Percentiles rank a stretch among this genome's conserved stretches.
phyloP scores from a whole-genome alignment of 2,113 vertebrate genomes.

The Brachyhypopomus occidentalis region DNA sequence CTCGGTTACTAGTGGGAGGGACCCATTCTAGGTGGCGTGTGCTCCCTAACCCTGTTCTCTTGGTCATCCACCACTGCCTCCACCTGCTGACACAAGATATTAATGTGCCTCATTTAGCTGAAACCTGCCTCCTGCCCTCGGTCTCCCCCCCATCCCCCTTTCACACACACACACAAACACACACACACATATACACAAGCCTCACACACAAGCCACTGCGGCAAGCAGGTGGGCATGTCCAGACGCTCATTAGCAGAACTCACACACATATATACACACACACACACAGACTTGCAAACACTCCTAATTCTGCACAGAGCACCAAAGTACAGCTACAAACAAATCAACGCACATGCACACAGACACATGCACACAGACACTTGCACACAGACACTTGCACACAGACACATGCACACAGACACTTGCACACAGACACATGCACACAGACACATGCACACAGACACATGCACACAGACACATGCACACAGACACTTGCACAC shows the following conservation, averaged over 20 bases:
- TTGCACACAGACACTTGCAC: too few species aligned
- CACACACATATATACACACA: not conserved
- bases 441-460: too few species aligned
- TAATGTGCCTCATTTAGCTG: slow-evolving; percentile 50
- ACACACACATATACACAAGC: slow-evolving; percentile 31
- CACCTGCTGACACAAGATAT: slow-evolving; percentile 53
- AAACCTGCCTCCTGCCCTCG: slow-evolving; percentile 36
- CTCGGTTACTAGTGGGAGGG: slow-evolving; percentile 36
- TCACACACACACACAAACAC: not conserved
- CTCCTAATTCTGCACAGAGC: not conserved
- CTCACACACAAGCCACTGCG: not conserved
- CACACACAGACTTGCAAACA: slow-evolving; percentile 4
- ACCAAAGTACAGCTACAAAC: not conserved
- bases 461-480: too few species aligned
- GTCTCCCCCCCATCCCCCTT: not conserved
- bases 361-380: too few species aligned
- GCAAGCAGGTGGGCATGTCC: slow-evolving; percentile 5
- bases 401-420: too few species aligned
- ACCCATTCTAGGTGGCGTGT: slow-evolving; percentile 6
- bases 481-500: too few species aligned
- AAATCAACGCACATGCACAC: not conserved
- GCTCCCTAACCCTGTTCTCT: slow-evolving; percentile 29
- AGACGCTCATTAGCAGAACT: slow-evolving; percentile 38
- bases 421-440: too few species aligned
- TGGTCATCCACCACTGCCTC: slow-evolving; percentile 35